These are phyloP conservation scores for Zaprionus tsacasi DNA, from an alignment of 1,140 invertebrate genomes.

Conservation along the genomic window DNA sequence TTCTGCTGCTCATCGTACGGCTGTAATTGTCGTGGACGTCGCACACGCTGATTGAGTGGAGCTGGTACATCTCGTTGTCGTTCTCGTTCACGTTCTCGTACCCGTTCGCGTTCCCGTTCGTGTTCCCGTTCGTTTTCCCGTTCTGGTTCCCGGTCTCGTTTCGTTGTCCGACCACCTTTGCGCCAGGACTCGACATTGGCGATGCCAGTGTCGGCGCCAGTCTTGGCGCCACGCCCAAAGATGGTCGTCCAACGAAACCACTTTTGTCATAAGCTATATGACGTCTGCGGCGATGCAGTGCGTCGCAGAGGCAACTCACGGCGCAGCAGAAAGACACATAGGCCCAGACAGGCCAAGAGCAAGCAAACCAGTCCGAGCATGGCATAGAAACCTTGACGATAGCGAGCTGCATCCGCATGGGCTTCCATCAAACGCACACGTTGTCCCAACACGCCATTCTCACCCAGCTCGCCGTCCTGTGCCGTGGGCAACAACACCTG, in stretches of 20 bases:
- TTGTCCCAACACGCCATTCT: constrained; percentile 43
- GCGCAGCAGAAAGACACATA: constrained; percentile 77
- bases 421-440: constrained; percentile 68
- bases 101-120: constrained; percentile 38
- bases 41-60: constrained; percentile 46
- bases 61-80: constrained; percentile 19
- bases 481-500: constrained; percentile 65
- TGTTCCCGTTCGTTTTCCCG: constrained; percentile 24
- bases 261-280: constrained; percentile 82
- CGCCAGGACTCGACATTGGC: constrained; percentile 77
- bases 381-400: constrained; percentile 80
- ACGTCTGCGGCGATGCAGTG: constrained; percentile 33
- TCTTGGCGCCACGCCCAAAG: constrained; percentile 59
- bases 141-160: constrained; percentile 44
- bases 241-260: constrained; percentile 80
- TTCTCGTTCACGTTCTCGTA: constrained; percentile 20
- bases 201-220: constrained; percentile 58
- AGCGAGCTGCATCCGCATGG: constrained; percentile 73
- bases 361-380: constrained; percentile 72
- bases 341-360: constrained; percentile 68
- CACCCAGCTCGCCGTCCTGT: constrained; percentile 35
- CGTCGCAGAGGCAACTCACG: constrained; percentile 55
- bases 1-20: constrained; percentile 66
- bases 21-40: constrained; percentile 65
- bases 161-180: constrained; percentile 78